These are phyloP conservation scores for Melanchra persicariae DNA, from an alignment of 2,888 invertebrate genomes.

Conservation along the genomic window DNA sequence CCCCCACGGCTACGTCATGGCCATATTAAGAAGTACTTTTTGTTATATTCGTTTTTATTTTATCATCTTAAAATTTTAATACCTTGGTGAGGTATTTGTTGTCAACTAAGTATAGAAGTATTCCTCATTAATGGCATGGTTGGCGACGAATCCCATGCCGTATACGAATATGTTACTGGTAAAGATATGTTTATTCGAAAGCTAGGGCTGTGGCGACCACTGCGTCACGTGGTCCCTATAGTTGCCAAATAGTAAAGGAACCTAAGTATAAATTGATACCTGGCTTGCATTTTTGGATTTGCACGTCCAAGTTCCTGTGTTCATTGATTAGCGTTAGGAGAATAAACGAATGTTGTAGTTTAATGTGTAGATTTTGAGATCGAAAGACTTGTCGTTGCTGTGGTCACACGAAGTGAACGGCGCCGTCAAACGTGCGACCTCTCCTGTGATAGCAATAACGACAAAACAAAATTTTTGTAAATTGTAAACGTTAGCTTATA, in stretches of 20 bases:
- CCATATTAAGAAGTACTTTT: slow-evolving; percentile 74
- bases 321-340: slow-evolving; percentile 82
- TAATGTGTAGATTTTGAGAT: slow-evolving; percentile 72
- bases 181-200: slow-evolving; percentile 23
- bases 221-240: slow-evolving; percentile 35
- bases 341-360: slow-evolving; percentile 69
- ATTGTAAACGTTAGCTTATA: slow-evolving; percentile 70
- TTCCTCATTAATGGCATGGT: slow-evolving; percentile 42
- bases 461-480: slow-evolving; percentile 68
- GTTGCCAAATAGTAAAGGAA: slow-evolving; percentile 62
- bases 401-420: slow-evolving; percentile 61
- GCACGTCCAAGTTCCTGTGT: slow-evolving; percentile 85
- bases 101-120: slow-evolving; percentile 51
- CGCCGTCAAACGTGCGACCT: slow-evolving; percentile 47
- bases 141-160: slow-evolving; percentile 31
- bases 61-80: slow-evolving; percentile 45
- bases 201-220: slow-evolving; percentile 49
- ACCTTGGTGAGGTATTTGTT: slow-evolving; percentile 61
- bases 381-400: slow-evolving; percentile 70
- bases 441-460: slow-evolving; percentile 70
- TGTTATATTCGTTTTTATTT: slow-evolving; percentile 58
- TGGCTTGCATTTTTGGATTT: slow-evolving; percentile 81
- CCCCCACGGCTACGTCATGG: slow-evolving; percentile 63
- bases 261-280: slow-evolving; percentile 59
- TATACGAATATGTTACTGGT: slow-evolving; percentile 59